These are phyloP conservation scores for Caenorhabditis remanei DNA, from an alignment of 1,140 invertebrate genomes.

Conservation along the genomic window DNA sequence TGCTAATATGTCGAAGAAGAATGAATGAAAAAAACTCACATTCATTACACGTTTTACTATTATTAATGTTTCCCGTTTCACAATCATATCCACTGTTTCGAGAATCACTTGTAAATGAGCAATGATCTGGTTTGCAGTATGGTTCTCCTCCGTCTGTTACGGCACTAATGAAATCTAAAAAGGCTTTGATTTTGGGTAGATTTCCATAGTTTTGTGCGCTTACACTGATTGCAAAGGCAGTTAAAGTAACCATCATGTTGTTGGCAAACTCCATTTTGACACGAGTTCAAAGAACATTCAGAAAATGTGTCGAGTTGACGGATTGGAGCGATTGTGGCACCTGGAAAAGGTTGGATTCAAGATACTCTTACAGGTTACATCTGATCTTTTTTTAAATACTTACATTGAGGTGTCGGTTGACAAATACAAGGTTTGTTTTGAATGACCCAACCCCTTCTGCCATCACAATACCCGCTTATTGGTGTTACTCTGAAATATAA, in stretches of 20 bases:
- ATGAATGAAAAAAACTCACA: not conserved
- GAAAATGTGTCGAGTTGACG: not conserved
- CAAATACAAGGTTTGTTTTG: conserved; percentile 17
- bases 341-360: not conserved
- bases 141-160: not conserved
- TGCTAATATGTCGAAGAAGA: not conserved
- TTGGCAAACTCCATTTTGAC: conserved; percentile 11
- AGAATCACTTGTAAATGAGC: not conserved
- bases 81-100: conserved; percentile 24
- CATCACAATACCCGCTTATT: conserved; percentile 15
- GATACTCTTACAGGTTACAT: not conserved
- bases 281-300: not conserved
- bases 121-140: not conserved
- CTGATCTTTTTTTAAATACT: not conserved
- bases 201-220: not conserved
- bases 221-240: conserved; percentile 13
- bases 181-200: too few relatives aligned
- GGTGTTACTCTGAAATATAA: not conserved
- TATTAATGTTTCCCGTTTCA: not conserved
- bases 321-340: not conserved
- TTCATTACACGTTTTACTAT: not conserved
- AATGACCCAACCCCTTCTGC: conserved; percentile 18
- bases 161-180: not conserved
- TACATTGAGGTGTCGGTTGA: not conserved
- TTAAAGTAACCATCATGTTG: not conserved